Evolutionary conservation across 2,797 vertebrate species (phyloP).

Genomic region (Basileuterus tristriatus): DNA sequence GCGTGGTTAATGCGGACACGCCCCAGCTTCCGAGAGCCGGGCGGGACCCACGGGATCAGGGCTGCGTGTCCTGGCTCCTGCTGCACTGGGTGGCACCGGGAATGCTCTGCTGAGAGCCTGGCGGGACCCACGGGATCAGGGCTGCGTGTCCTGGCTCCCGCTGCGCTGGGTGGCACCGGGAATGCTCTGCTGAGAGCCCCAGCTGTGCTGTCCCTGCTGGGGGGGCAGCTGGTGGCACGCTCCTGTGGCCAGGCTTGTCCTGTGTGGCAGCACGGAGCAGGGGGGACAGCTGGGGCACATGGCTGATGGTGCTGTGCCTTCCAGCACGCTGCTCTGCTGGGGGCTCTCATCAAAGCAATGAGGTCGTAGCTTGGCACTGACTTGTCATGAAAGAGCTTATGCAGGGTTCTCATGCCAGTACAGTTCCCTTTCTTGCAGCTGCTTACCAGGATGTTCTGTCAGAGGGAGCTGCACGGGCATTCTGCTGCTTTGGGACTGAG

Average conservation of each 20-base stretch:
- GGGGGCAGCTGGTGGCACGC: neutral
- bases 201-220: neutral
- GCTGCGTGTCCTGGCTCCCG: neutral
- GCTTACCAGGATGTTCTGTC: neutral
- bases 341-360: neutral
- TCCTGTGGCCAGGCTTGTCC: neutral
- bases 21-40: neutral
- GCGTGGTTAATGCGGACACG: neutral
- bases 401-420: neutral
- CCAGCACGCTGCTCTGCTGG: neutral
- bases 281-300: neutral
- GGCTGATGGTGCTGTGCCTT: neutral
- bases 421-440: neutral
- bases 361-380: neutral
- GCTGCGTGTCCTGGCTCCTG: neutral
- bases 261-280: rapidly evolving
- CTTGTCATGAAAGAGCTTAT: neutral
- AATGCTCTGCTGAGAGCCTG: neutral
- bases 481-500: neutral
- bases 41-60: rapidly evolving
- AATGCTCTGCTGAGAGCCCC: neutral
- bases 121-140: rapidly evolving
- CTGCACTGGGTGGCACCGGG: rapidly evolving
- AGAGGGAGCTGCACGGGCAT: neutral
- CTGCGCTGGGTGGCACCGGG: rapidly evolving